phyloP scores from a whole-genome alignment of 2,113 vertebrate species.

The Siphamia tubifer region DNA sequence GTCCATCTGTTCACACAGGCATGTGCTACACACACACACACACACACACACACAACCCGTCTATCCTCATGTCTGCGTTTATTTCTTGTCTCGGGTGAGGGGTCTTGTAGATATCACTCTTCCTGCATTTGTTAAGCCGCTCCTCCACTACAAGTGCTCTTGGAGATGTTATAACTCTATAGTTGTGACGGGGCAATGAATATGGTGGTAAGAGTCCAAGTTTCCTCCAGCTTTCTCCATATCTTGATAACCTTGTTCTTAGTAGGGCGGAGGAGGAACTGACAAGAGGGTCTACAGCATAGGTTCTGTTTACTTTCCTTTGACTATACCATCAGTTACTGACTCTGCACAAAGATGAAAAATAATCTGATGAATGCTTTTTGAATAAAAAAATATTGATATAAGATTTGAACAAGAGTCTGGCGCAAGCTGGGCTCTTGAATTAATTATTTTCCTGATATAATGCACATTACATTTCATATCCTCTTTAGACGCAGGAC shows the following conservation, averaged over 20 bases:
- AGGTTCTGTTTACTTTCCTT: slow-evolving; percentile 53
- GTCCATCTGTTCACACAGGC: slow-evolving; percentile 40
- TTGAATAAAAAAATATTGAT: slow-evolving; percentile 28
- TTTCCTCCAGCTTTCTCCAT: slow-evolving; percentile 46
- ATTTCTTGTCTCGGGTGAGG: slow-evolving; percentile 48
- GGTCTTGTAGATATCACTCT: slow-evolving; percentile 63
- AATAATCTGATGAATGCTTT: slow-evolving; percentile 34
- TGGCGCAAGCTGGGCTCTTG: neutral
- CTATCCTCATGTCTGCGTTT: slow-evolving; percentile 55
- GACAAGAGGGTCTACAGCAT: neutral
- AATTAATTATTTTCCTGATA: neutral
- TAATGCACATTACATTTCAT: neutral
- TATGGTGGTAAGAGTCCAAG: slow-evolving; percentile 24
- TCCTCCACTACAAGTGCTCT: slow-evolving; percentile 12
- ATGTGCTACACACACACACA: neutral
- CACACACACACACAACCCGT: slow-evolving; percentile 14
- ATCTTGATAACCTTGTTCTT: slow-evolving; percentile 71
- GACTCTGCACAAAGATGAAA: slow-evolving; percentile 9
- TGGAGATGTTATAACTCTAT: slow-evolving; percentile 47
- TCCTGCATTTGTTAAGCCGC: slow-evolving; percentile 73
- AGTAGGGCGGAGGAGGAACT: slow-evolving; percentile 55
- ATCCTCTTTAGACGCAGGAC: too few species aligned
- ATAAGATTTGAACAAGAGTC: neutral
- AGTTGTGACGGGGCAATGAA: slow-evolving; percentile 18
- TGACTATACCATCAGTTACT: neutral